Conservation (phyloP, 2,113 vertebrate genomes). For the Actenoides hombroni region DNA sequence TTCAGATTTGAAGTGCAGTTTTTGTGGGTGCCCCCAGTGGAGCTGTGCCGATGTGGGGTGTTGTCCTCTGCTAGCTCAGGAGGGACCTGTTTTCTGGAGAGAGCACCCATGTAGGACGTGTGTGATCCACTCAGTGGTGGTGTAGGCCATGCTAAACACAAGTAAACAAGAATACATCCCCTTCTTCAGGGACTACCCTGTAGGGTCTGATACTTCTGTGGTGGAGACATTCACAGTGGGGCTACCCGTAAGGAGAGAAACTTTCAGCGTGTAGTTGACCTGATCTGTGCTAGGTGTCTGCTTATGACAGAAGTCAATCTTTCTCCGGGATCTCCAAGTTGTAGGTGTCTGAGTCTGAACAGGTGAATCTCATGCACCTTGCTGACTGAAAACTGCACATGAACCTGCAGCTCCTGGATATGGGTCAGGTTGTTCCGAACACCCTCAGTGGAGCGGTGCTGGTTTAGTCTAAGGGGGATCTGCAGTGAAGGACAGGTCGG, state of each 20-base stretch:
- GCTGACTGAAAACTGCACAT: not conserved
- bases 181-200: not conserved
- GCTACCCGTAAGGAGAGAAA: not conserved
- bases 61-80: not conserved
- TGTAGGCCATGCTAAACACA: not conserved
- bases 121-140: not conserved
- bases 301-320: not conserved
- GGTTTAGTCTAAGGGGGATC: not conserved
- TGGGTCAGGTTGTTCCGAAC: not conserved
- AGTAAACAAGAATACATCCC: not conserved
- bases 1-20: not conserved
- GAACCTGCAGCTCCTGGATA: accelerated
- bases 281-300: not conserved
- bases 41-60: accelerated
- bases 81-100: not conserved
- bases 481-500: not conserved
- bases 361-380: not conserved
- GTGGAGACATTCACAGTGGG: not conserved
- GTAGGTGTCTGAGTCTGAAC: not conserved
- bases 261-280: not conserved
- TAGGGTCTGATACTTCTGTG: not conserved
- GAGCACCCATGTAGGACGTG: accelerated
- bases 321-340: not conserved
- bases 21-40: not conserved
- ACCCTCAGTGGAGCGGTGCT: not conserved